phyloP scores from a whole-genome alignment of 1,140 invertebrate genomes.

The Gonioctena quinquepunctata region DNA sequence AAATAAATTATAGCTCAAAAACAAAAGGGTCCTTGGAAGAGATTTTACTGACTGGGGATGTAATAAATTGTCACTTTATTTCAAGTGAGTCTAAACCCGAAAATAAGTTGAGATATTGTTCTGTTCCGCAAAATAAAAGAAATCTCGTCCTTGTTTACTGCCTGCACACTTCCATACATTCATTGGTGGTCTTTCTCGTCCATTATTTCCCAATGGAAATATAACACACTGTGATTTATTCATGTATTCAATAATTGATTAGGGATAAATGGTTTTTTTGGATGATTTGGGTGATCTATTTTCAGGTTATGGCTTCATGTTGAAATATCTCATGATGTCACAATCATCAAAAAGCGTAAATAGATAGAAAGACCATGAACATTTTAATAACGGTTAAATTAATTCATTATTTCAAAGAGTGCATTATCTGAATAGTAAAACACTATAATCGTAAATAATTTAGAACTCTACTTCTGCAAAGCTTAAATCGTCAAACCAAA shows the following conservation, averaged over 20 bases:
- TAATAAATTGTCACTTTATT: constrained; percentile 13
- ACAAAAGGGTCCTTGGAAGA: neutral
- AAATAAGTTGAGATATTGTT: constrained; percentile 6
- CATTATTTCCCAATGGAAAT: neutral
- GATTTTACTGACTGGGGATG: neutral
- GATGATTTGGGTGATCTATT: too few species aligned
- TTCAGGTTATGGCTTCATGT: too few species aligned
- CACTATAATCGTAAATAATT: too few species aligned
- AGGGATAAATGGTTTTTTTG: neutral
- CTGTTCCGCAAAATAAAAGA: neutral
- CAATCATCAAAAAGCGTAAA: neutral
- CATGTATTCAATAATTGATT: neutral
- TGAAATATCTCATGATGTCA: neutral
- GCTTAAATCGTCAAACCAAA: too few species aligned
- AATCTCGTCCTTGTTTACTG: neutral
- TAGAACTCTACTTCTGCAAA: too few species aligned
- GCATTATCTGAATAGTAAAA: too few species aligned
- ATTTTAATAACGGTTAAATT: too few species aligned
- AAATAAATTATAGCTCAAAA: constrained; percentile 1
- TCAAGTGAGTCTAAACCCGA: neutral
- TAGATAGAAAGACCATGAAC: too few species aligned
- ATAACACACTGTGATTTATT: neutral
- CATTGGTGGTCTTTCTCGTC: neutral
- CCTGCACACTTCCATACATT: neutral
- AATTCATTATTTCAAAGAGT: too few species aligned